Evolutionary conservation across 2,888 invertebrate species (phyloP).

Genomic region (Dryococelus australis): DNA sequence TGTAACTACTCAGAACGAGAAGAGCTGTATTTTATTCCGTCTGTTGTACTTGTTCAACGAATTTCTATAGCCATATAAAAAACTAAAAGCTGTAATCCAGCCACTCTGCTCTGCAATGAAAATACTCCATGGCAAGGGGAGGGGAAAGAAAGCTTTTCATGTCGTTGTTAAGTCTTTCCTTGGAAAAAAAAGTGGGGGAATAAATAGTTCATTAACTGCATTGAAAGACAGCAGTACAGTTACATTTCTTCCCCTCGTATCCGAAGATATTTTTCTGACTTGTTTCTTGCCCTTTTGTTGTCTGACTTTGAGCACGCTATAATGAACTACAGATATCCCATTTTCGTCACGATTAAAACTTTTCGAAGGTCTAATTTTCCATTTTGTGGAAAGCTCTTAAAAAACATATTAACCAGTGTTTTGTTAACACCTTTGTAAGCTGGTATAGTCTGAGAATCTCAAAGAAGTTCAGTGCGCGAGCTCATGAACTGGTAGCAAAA

Average conservation of each 20-base stretch:
- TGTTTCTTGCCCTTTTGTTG: conserved; percentile 31
- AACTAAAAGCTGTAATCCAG: neutral
- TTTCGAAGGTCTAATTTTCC: neutral
- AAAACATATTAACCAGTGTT: conserved; percentile 4
- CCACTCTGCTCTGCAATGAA: neutral
- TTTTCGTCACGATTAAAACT: conserved; percentile 23
- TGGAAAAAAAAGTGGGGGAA: conserved; percentile 29
- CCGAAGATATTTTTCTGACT: conserved; percentile 28
- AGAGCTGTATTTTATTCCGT: neutral
- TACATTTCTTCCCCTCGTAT: conserved; percentile 25
- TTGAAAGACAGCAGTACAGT: conserved; percentile 29
- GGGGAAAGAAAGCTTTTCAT: no score
- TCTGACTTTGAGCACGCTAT: neutral
- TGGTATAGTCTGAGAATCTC: conserved; percentile 30
- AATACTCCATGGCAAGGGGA: no score
- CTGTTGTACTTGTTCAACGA: conserved; percentile 4
- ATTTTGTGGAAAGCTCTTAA: neutral
- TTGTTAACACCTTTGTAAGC: conserved; percentile 43
- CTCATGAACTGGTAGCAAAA: conserved; percentile 45
- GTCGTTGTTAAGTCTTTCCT: conserved; percentile 1
- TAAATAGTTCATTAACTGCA: conserved; percentile 26
- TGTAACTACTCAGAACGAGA: neutral
- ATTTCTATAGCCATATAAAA: conserved; percentile 16
- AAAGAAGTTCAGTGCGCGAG: conserved; percentile 27
- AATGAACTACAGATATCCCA: conserved; percentile 22